These are phyloP conservation scores for Naja naja DNA, from an alignment of 2,113 vertebrate species.

Conservation along the genomic window DNA sequence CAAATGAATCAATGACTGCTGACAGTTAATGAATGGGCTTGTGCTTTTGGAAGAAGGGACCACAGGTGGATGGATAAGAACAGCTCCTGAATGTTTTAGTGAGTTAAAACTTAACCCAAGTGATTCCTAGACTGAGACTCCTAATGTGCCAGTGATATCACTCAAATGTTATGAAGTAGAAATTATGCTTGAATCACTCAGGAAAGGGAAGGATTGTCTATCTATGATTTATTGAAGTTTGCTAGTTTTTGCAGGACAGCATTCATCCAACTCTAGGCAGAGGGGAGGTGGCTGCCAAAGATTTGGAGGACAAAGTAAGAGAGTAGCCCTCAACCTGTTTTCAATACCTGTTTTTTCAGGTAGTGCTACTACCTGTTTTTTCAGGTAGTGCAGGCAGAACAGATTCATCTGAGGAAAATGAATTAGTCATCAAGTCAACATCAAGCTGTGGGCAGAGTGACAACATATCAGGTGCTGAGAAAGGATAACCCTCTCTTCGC, in stretches of 20 bases:
- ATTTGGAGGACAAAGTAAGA: neutral
- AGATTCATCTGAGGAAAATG: neutral
- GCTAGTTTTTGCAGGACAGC: neutral
- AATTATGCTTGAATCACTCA: neutral
- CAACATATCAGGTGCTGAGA: neutral
- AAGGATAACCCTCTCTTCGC: neutral
- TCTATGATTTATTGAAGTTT: neutral
- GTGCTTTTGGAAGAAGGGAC: neutral
- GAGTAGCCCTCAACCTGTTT: neutral
- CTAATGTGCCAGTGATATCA: neutral
- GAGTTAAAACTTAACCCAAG: neutral
- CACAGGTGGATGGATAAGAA: neutral
- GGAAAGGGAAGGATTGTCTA: neutral
- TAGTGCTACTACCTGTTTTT: neutral
- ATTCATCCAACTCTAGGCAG: neutral
- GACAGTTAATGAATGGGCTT: neutral
- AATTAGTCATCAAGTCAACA: neutral
- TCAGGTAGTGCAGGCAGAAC: neutral
- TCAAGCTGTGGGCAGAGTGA: neutral
- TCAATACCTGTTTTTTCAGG: neutral
- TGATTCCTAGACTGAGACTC: neutral
- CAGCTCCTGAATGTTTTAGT: neutral
- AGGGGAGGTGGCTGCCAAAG: neutral
- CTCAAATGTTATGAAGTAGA: neutral
- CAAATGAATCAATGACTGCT: neutral